Base-by-base conservation (phyloP, 2,888 invertebrate species). In the Eledona agricola region DNA sequence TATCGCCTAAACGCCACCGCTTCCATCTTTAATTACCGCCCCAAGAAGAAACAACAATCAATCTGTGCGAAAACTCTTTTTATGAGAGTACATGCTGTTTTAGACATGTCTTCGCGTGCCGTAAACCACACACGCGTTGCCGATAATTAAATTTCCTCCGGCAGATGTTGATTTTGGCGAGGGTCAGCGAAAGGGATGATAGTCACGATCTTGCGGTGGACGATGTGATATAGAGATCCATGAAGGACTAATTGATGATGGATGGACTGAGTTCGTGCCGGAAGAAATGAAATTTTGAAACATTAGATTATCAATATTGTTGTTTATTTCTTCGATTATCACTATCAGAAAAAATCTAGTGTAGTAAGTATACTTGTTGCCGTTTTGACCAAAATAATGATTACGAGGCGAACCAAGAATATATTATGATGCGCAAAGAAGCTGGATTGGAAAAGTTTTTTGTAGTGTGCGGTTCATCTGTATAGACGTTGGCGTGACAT, bases 1-100 rank as follows among this genome's bases (percentile, higher is more conserved):
- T 55, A 60, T 60, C 59, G 50, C 54, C 53, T 53, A 55, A 55
- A 56, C 57, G 57, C 47, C 51, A 51, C 40, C 20, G 42, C 11
- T 29, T 31, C 28, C 28, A 20, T 42, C 54, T 63, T 63, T 63
- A 64, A 64, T 65, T 64, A 59, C 53, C n/a, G n/a, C n/a, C n/a
- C n/a, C n/a, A n/a, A n/a, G n/a, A n/a, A n/a, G n/a, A n/a, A n/a
- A n/a, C n/a, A n/a, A n/a, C n/a, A n/a, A n/a, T n/a, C n/a, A n/a
- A n/a, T n/a, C n/a, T n/a, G n/a, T n/a, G n/a, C n/a, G n/a, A n/a
- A n/a, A n/a, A n/a, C n/a, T n/a, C n/a, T n/a, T n/a, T n/a, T n/a
- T n/a, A n/a, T n/a, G n/a, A n/a, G n/a, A n/a, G n/a, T n/a, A n/a
- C n/a, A n/a, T n/a, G n/a, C n/a, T n/a, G n/a, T n/a, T n/a, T n/a